phyloP scores from a whole-genome alignment of 30 jellyfish, hydroid and myxozoan species.

The Chironex yamaguchii region DNA sequence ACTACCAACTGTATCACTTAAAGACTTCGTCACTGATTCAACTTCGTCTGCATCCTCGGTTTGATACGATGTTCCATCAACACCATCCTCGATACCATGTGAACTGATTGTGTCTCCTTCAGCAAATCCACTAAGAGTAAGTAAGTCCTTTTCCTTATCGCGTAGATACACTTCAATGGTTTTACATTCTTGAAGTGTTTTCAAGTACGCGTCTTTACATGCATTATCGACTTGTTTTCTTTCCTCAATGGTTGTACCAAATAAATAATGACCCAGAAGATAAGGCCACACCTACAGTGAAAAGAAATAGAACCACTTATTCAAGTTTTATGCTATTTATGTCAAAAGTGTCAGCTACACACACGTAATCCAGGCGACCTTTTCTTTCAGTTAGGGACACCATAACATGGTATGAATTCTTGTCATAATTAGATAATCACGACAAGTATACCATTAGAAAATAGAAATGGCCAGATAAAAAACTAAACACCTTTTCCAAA shows the following conservation, averaged over 20 bases:
- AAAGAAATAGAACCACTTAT: not conserved
- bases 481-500: no score
- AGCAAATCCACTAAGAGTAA: constrained; percentile 91
- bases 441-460: no score
- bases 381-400: not conserved
- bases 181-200: constrained; percentile 85
- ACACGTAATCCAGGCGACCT: not conserved
- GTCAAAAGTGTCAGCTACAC: not conserved
- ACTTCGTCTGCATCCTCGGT: not conserved
- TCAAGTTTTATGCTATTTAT: not conserved
- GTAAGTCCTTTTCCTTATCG: constrained; percentile 84
- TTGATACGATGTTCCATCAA: constrained; percentile 32
- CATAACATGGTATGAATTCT: not conserved
- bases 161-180: constrained; percentile 74
- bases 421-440: no score
- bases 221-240: constrained; percentile 52
- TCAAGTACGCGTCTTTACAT: constrained; percentile 57
- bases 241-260: constrained; percentile 71
- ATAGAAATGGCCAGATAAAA: no score
- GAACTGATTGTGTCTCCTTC: constrained; percentile 66
- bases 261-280: constrained; percentile 82
- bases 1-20: not conserved
- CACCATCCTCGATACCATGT: constrained; percentile 24
- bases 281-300: constrained; percentile 96
- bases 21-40: not conserved